Evolutionary conservation across 2,797 vertebrate species (phyloP), one percentile per base, ranked within the genome.

Genomic region (Parauchenoglanis ngamensis): DNA sequence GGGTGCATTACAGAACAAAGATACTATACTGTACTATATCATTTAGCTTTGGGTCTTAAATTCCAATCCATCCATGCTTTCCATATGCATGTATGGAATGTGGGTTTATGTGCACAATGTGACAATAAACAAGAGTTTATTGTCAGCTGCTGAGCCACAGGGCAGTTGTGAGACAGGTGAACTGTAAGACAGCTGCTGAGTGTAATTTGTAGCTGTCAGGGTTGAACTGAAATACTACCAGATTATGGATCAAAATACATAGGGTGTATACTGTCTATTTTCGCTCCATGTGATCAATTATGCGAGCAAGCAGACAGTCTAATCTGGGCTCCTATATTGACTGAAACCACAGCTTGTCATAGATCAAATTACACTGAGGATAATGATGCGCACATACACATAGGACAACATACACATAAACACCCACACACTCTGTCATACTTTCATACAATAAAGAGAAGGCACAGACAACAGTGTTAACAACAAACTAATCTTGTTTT

Each of bases 401-500:
- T 21, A 35, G 31, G 35, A 84, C 68, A 83, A 61, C 81, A 70
- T 82, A 19, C 44, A 19, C 79, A 84, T 21, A 21, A 40, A 87
- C n/a, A 86, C n/a, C 61, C 83, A 89, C 79, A 28, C 73, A 28
- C 13, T 35, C 72, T 35, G 10, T 44, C 44, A 87, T 15, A 52
- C 67, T 72, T 54, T 3, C 72, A 83, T 84, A 28, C 65, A 85
- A 78, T 68, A 86, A 77, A 90, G 93, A 91, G 91, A 95, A 95
- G 89, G 96, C 96, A 93, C 94, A 95, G 95, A 97, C 93, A 92
- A 90, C 87, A 90, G 95, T 94, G 96, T 95, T 95, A 96, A 96
- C 95, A 96, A 97, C 96, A 96, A 94, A 97, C 94, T 95, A 95
- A 95, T 95, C 94, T 95, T 94, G 87, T 93, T 92, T 89, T 93